These are phyloP conservation scores for Margarornis squamiger DNA, from an alignment of 2,797 vertebrate species.

Conservation along the genomic window DNA sequence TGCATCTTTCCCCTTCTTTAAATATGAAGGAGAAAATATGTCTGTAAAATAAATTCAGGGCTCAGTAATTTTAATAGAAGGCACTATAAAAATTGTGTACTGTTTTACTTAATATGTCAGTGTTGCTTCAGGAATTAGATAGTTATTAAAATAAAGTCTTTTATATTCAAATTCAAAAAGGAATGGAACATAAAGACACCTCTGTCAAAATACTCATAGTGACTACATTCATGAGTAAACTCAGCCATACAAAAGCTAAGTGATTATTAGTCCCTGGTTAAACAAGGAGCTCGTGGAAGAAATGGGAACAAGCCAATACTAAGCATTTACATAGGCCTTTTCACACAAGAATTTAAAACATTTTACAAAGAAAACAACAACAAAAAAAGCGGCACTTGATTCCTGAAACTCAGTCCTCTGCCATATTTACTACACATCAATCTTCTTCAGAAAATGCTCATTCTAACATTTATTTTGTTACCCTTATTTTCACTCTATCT, in stretches of 20 bases:
- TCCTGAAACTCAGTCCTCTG: not conserved
- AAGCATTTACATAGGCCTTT: conserved; percentile 14
- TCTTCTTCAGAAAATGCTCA: not conserved
- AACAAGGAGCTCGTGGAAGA: conserved; percentile 42
- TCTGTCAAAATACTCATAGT: conserved; percentile 5
- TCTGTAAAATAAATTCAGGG: not conserved
- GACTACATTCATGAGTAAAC: conserved; percentile 13
- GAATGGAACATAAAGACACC: conserved; percentile 20
- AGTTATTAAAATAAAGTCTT: conserved; percentile 2
- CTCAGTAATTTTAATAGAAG: not conserved
- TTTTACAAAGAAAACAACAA: conserved; percentile 48
- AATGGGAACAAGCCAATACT: conserved; percentile 14
- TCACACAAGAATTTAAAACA: conserved; percentile 59
- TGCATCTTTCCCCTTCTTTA: not conserved
- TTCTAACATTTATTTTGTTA: not conserved
- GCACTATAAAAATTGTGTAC: not conserved
- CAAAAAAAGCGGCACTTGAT: not conserved
- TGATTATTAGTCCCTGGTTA: conserved; percentile 41
- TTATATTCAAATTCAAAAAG: conserved; percentile 17
- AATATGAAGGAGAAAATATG: not conserved
- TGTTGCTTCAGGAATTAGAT: not conserved
- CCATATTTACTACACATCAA: not conserved
- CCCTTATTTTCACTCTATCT: not conserved
- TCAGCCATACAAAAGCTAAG: conserved; percentile 47
- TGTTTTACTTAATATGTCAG: not conserved